These are phyloP conservation scores for Xestoiulus laeticollis DNA, from an alignment of 2,888 invertebrate species.

Conservation along the genomic window DNA sequence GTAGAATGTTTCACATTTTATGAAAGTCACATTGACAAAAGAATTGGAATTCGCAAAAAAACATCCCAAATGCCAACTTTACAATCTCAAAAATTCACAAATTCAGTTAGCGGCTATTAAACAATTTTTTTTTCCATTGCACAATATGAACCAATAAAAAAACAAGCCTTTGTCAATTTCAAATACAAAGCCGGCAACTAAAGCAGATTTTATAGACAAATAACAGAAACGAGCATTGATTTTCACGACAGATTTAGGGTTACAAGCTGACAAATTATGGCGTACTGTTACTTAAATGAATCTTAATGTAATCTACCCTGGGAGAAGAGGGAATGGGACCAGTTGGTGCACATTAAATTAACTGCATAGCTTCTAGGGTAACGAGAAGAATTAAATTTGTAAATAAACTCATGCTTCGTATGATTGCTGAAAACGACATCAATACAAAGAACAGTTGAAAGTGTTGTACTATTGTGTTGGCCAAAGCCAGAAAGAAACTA, in stretches of 20 bases:
- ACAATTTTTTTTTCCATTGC: no score
- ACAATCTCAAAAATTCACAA: no score
- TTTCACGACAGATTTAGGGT: not conserved
- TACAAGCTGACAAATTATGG: not conserved
- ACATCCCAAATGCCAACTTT: not conserved
- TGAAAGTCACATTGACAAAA: not conserved
- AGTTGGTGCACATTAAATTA: not conserved
- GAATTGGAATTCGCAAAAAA: not conserved
- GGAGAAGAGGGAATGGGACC: not conserved
- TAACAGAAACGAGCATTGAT: not conserved
- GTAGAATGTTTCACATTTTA: not conserved
- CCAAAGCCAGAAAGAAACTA: not conserved
- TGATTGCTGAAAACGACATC: not conserved
- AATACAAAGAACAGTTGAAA: not conserved
- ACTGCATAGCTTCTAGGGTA: not conserved
- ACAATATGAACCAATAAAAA: not conserved
- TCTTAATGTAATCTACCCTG: not conserved
- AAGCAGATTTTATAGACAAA: not conserved
- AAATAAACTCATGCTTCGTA: not conserved
- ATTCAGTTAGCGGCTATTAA: not conserved
- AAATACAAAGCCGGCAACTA: not conserved
- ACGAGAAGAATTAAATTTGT: not conserved
- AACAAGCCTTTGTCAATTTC: not conserved
- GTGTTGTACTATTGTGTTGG: constrained; percentile 6
- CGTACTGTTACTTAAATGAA: not conserved